Conservation (phyloP, 1,140 invertebrate species). For the Drosophila kurseongensis region DNA sequence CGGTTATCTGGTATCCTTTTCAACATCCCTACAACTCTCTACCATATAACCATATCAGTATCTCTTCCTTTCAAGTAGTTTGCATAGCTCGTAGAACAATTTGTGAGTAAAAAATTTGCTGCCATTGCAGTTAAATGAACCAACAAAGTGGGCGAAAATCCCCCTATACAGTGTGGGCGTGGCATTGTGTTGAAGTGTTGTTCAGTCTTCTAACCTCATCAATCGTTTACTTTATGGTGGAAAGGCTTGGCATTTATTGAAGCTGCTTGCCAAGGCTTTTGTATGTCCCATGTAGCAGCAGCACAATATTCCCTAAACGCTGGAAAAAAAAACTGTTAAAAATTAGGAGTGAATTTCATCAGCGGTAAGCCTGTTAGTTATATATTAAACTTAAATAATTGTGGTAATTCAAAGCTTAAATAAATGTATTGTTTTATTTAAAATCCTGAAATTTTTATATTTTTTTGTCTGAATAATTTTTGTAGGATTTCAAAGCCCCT, state of each 20-base stretch:
- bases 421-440: no score
- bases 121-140: constrained; percentile 50
- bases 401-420: no score
- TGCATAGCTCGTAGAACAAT: constrained; percentile 44
- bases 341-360: no score
- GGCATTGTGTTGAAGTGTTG: constrained; percentile 56
- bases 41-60: constrained; percentile 24
- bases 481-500: no score
- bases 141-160: constrained; percentile 49
- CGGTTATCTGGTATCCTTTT: background rate
- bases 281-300: constrained; percentile 23
- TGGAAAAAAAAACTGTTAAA: background rate
- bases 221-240: constrained; percentile 62
- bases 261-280: constrained; percentile 31
- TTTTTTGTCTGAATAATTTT: no score
- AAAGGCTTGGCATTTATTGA: constrained; percentile 62
- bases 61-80: constrained; percentile 40
- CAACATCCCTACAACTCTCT: background rate
- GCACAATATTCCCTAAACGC: background rate
- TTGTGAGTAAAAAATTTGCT: constrained; percentile 51
- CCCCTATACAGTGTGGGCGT: constrained; percentile 15
- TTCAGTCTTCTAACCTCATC: constrained; percentile 71
- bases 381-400: no score
- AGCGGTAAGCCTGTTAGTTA: no score
- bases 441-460: no score